phyloP scores from a whole-genome alignment of 2,888 invertebrate genomes.

The Stenodema calcarata region DNA sequence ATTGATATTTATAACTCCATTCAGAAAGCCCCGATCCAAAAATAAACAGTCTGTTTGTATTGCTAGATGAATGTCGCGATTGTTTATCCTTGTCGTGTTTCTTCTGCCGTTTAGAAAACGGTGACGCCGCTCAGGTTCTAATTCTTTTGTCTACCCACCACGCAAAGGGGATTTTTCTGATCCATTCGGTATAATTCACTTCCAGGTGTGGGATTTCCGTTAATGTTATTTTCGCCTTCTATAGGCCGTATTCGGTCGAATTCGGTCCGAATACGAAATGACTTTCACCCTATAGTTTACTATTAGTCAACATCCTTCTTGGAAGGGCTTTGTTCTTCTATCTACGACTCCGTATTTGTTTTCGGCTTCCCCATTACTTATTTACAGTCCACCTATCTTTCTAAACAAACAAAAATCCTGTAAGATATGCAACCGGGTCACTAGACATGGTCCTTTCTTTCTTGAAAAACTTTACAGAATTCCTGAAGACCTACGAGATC shows the following conservation, averaged over 20 bases:
- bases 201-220: neutral
- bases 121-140: neutral
- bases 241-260: neutral
- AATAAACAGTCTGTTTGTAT: neutral
- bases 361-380: neutral
- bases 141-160: constrained; percentile 26
- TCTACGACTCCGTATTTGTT: constrained; percentile 7
- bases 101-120: neutral
- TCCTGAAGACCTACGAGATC: no score
- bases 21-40: neutral
- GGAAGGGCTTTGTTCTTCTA: neutral
- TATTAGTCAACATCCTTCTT: neutral
- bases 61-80: constrained; percentile 1
- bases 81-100: neutral
- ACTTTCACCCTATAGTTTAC: neutral
- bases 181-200: neutral
- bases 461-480: no score
- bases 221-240: neutral
- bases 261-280: neutral
- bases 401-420: neutral
- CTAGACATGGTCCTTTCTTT: neutral
- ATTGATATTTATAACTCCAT: constrained; percentile 16
- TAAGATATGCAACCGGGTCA: neutral
- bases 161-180: neutral
- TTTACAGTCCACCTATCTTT: neutral